Base-by-base conservation (phyloP, 1,140 invertebrate genomes). In the Adelges cooleyi region DNA sequence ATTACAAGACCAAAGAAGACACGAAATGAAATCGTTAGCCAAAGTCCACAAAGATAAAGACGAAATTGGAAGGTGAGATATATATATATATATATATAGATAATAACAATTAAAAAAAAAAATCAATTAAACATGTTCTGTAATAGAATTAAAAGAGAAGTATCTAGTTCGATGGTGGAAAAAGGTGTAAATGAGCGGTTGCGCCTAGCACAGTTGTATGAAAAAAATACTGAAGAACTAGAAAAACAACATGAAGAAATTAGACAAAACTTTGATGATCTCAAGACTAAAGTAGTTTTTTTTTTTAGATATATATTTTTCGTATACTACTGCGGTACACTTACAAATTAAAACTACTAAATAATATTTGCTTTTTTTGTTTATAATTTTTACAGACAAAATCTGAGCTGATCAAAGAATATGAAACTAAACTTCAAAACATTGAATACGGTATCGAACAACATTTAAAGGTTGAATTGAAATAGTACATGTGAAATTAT, bases 41-140 rank as follows among this genome's bases (percentile, higher is more conserved):
- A 88, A 89, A 69, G 83, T 84, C 67, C 86, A 90, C 71, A 85
- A 82, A 70, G 92, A 96, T 73, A 88, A 92, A 72, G 90, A 93
- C 70, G 93, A 95, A 74, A 80, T 95, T 67, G 86, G 85, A 40
- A 82, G 87, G 78, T 82, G 78, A 77, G 76, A 6, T 4, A 20
- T 36, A 3, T 44, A 15, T 8, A 13, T 27, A 13, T 22, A 5
- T 48, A 5, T 22, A n/a, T n/a, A n/a, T 22, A 8, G 5, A 48
- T 48, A 8, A 5, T 48, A n/a, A 48, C 44, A 6, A 48, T 8
- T 48, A 22, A n/a, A 9, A 17, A 33, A 15, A 23, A 29, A 54
- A n/a, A n/a, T n/a, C n/a, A n/a, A n/a, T n/a, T n/a, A n/a, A n/a
- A n/a, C n/a, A n/a, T n/a, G n/a, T 33, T 33, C 5, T 65, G 49